These are phyloP conservation scores for Andrena flavipes DNA, from an alignment of 2,888 invertebrate species.

Conservation along the genomic window DNA sequence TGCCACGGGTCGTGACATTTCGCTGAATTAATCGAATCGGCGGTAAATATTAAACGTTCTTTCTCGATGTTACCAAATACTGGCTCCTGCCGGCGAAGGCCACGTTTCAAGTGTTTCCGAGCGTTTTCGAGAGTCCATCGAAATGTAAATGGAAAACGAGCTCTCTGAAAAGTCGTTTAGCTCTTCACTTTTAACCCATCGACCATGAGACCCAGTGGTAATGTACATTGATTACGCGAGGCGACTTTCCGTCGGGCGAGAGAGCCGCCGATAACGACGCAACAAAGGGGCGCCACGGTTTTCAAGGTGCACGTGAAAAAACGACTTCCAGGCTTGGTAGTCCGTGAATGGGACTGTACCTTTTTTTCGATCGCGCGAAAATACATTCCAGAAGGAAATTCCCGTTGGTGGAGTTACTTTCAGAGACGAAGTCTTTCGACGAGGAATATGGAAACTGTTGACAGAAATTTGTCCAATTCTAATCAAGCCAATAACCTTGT, in stretches of 20 bases:
- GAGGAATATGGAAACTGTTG: not conserved
- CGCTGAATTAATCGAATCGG: not conserved
- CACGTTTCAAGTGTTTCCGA: not conserved
- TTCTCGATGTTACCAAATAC: not conserved
- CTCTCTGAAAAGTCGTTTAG: not conserved
- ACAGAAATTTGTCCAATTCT: not conserved
- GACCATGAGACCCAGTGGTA: not conserved
- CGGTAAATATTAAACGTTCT: not conserved
- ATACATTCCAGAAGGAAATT: not conserved
- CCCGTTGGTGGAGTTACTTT: not conserved
- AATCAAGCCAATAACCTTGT: not conserved
- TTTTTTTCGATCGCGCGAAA: not conserved
- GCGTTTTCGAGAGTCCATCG: not conserved
- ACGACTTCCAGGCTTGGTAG: not conserved
- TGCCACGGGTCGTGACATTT: conserved; percentile 10
- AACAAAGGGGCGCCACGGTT: not conserved
- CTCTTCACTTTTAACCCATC: not conserved
- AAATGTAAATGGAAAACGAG: not conserved
- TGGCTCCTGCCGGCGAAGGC: no score
- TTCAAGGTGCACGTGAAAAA: not conserved
- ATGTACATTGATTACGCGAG: conserved; percentile 6
- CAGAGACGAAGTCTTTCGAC: not conserved
- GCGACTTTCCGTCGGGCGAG: conserved; percentile 2
- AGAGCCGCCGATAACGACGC: not conserved
- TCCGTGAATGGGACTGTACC: not conserved